These are phyloP conservation scores for Sigmodon hispidus DNA, from an alignment of 2,113 vertebrate genomes.

Conservation along the genomic window DNA sequence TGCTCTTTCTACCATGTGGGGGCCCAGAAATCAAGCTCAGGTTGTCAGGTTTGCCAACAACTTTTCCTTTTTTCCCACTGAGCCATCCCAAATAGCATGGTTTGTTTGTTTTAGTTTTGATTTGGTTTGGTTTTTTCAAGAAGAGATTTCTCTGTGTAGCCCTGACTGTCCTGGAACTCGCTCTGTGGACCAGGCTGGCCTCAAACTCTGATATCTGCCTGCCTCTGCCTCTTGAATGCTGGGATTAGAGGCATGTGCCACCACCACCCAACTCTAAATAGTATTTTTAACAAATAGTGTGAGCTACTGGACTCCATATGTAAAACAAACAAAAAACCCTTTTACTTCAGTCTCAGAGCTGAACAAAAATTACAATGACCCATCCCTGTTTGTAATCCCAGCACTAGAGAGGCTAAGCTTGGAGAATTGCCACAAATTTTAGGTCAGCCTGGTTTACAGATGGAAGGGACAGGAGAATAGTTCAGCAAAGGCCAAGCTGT, in stretches of 20 bases:
- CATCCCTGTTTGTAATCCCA: neutral
- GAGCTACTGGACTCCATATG: neutral
- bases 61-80: neutral
- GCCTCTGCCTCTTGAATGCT: neutral
- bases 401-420: neutral
- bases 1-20: neutral
- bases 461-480: neutral
- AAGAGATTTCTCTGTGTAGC: too few species aligned
- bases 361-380: neutral
- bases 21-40: neutral
- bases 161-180: too few species aligned
- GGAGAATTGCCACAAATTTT: neutral
- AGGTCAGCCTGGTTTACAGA: neutral
- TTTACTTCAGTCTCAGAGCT: neutral
- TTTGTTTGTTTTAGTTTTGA: neutral
- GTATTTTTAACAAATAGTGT: neutral
- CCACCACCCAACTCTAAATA: neutral
- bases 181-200: too few species aligned
- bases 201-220: too few species aligned
- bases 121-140: neutral
- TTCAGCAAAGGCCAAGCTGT: neutral
- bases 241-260: neutral
- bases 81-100: too few species aligned
- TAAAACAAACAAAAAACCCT: neutral
- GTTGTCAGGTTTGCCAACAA: neutral